Percentiles rank a stretch among this genome's conserved stretches.
Conservation (phyloP, 2,797 vertebrate species). For the Manis javanica region DNA sequence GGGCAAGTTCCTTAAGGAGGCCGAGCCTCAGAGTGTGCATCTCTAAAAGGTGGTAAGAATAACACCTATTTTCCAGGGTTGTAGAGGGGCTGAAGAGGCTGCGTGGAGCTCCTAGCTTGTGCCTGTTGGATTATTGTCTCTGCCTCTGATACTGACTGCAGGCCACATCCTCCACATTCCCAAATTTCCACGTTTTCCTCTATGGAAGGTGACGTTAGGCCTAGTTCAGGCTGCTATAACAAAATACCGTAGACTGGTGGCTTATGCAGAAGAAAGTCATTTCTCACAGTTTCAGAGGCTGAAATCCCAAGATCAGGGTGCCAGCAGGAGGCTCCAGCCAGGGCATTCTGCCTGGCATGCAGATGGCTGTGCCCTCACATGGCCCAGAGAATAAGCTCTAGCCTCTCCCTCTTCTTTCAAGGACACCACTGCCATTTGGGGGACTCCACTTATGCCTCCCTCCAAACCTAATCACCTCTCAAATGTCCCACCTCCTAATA, state of each 20-base stretch:
- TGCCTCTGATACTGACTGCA: background rate
- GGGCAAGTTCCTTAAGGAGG: background rate
- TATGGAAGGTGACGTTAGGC: background rate
- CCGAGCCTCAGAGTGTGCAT: background rate
- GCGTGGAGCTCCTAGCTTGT: background rate
- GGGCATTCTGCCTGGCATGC: background rate
- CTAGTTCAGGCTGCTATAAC: background rate
- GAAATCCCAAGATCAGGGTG: too few species aligned
- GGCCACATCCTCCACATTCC: background rate
- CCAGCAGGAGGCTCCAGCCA: background rate
- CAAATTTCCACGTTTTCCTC: background rate
- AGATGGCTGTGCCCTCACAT: background rate
- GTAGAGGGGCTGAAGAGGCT: background rate
- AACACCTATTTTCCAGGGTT: background rate
- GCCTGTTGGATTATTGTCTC: background rate
- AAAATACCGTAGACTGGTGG: background rate
- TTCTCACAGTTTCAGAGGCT: background rate
- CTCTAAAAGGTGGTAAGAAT: background rate
- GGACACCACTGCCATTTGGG: background rate
- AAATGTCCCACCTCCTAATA: background rate
- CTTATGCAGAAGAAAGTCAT: background rate
- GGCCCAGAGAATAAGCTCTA: background rate
- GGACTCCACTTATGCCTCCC: background rate
- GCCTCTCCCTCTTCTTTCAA: background rate
- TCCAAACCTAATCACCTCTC: background rate